phyloP scores from a whole-genome alignment of 35 echinoderm and acorn worm genomes.

The Ptychodera flava region DNA sequence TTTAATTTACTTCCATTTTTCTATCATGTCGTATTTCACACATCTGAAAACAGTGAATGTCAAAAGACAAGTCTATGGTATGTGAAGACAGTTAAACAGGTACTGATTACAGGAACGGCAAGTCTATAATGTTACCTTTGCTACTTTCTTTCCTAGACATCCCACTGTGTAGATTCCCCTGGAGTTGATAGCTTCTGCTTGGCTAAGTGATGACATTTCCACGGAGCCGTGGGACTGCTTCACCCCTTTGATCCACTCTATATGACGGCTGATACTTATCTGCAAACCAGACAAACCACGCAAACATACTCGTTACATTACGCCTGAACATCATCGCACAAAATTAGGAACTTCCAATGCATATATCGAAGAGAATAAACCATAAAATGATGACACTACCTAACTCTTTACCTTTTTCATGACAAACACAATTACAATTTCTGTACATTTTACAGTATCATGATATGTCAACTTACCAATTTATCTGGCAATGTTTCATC shows the following conservation, averaged over 20 bases:
- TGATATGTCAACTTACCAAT: conserved; percentile 4
- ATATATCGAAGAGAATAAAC: background rate
- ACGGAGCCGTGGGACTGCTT: background rate
- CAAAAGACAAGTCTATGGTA: too few relatives aligned
- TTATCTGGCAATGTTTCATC: conserved; percentile 12
- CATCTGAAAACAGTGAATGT: too few relatives aligned
- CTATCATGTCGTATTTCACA: too few relatives aligned
- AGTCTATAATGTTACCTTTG: too few relatives aligned
- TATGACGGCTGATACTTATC: background rate
- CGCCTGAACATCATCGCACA: background rate
- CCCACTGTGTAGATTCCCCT: conserved; percentile 24
- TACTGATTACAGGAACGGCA: too few relatives aligned
- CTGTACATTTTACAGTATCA: background rate
- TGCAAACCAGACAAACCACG: background rate
- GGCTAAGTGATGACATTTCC: conserved; percentile 12
- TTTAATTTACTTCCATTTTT: too few relatives aligned
- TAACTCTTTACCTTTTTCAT: background rate
- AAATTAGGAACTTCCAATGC: background rate
- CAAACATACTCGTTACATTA: background rate
- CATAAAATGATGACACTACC: background rate
- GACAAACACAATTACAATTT: background rate
- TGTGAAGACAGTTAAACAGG: too few relatives aligned
- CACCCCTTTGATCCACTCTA: conserved; percentile 24
- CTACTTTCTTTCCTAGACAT: too few relatives aligned
- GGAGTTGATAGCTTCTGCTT: conserved; percentile 9